phyloP scores from a whole-genome alignment of 1,140 invertebrate genomes.

The Zaprionus capensis region DNA sequence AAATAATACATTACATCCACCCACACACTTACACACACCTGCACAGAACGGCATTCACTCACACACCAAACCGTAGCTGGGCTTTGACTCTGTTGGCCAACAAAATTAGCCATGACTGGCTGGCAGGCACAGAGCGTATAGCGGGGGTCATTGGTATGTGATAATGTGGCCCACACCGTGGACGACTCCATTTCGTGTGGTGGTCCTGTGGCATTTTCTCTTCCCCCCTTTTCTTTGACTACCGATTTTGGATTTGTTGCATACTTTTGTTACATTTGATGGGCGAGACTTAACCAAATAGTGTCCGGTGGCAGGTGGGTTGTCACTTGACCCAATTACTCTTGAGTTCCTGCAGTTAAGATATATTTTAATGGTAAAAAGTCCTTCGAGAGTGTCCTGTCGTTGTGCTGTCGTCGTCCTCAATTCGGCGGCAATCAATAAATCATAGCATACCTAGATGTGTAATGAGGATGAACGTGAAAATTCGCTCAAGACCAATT shows the following conservation, averaged over 20 bases:
- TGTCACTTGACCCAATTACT: slow-evolving; percentile 72
- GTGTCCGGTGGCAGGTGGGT: slow-evolving; percentile 28
- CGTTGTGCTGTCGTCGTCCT: neutral
- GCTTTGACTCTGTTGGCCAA: slow-evolving; percentile 34
- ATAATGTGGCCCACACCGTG: slow-evolving; percentile 32
- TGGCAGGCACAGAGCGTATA: slow-evolving; percentile 7
- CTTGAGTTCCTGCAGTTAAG: neutral
- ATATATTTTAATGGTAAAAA: slow-evolving; percentile 28
- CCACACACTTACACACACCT: neutral
- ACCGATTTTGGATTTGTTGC: slow-evolving; percentile 40
- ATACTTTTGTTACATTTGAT: slow-evolving; percentile 32
- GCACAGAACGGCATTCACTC: neutral
- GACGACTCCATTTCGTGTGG: slow-evolving; percentile 24
- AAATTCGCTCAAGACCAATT: neutral
- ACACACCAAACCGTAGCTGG: slow-evolving; percentile 3
- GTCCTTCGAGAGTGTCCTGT: neutral
- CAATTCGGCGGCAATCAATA: neutral
- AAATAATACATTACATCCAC: slow-evolving; percentile 14
- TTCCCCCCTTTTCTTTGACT: slow-evolving; percentile 8
- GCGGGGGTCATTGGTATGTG: slow-evolving; percentile 18
- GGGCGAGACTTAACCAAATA: slow-evolving; percentile 13
- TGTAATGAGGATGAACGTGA: neutral
- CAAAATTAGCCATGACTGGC: slow-evolving; percentile 36
- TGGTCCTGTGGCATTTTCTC: slow-evolving; percentile 27
- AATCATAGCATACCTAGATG: neutral